Evolutionary conservation across 2,113 vertebrate genomes (phyloP).

Genomic region (Neodon shergylaensis): DNA sequence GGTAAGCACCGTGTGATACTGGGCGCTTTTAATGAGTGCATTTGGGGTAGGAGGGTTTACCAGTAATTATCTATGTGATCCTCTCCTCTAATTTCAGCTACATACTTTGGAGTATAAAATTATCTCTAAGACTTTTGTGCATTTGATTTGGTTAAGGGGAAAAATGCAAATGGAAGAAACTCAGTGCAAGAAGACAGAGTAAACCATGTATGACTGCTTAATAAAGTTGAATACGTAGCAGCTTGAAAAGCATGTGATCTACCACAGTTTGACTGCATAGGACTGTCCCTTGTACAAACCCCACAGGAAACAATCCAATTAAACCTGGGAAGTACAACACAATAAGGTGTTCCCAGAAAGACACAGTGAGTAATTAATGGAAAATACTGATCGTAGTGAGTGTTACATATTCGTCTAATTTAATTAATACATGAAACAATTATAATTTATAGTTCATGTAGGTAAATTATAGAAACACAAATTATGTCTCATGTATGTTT

Average conservation of each 20-base stretch:
- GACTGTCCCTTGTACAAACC: neutral
- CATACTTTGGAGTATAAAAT: neutral
- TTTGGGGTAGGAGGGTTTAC: neutral
- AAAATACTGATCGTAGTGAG: neutral
- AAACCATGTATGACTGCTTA: neutral
- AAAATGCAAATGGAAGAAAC: neutral
- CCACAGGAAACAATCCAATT: neutral
- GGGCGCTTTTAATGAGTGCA: neutral
- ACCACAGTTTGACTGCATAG: neutral
- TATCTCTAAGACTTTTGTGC: neutral
- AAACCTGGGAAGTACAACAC: neutral
- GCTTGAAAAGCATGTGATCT: neutral
- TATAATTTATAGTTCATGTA: neutral
- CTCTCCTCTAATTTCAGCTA: neutral
- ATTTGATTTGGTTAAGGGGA: neutral
- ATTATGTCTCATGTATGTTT: neutral
- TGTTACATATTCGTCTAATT: neutral
- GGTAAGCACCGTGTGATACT: neutral
- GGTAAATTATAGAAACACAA: neutral
- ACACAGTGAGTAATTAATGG: neutral
- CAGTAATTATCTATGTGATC: neutral
- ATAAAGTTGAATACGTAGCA: neutral
- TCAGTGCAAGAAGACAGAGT: neutral
- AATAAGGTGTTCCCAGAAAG: neutral
- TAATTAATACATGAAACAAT: neutral